phyloP scores from a whole-genome alignment of 1,140 invertebrate species.

The Leucophenga varia region DNA sequence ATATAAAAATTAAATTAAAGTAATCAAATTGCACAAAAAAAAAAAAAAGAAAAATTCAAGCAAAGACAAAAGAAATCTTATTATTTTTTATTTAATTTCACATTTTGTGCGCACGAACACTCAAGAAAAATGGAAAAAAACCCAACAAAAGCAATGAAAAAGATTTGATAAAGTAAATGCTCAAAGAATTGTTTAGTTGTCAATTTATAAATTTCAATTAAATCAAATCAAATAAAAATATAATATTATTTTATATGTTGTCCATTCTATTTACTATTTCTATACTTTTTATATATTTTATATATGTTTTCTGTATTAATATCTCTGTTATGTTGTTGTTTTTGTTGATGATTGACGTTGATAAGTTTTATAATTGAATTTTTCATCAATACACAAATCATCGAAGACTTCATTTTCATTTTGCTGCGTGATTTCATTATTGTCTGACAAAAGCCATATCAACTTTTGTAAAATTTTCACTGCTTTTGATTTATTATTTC shows the following conservation, averaged over 20 bases:
- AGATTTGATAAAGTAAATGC: too few relatives aligned
- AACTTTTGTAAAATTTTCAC: too few relatives aligned
- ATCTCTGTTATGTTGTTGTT: constrained; percentile 8
- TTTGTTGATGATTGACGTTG: constrained; percentile 1
- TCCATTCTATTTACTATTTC: too few relatives aligned
- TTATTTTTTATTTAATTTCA: constrained; percentile 47
- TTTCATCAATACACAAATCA: constrained; percentile 31
- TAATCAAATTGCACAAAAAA: constrained; percentile 31
- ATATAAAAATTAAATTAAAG: too few relatives aligned
- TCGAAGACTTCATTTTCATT: too few relatives aligned
- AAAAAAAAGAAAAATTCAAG: constrained; percentile 11
- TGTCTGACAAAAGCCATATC: constrained; percentile 12
- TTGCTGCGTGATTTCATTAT: constrained; percentile 21
- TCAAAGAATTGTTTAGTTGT: not conserved
- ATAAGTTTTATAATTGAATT: constrained; percentile 36
- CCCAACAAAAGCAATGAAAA: constrained; percentile 12
- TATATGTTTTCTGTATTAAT: not conserved
- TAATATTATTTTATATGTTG: too few relatives aligned
- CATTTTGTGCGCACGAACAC: constrained; percentile 20
- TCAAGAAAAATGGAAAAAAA: constrained; percentile 12
- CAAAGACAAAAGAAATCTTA: constrained; percentile 23
- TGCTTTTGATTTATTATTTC: too few relatives aligned
- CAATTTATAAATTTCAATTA: constrained; percentile 44
- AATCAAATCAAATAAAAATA: constrained; percentile 47
- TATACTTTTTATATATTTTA: too few relatives aligned